phyloP scores from a whole-genome alignment of 23 tunicate species.

The Trididemnum clinides region DNA sequence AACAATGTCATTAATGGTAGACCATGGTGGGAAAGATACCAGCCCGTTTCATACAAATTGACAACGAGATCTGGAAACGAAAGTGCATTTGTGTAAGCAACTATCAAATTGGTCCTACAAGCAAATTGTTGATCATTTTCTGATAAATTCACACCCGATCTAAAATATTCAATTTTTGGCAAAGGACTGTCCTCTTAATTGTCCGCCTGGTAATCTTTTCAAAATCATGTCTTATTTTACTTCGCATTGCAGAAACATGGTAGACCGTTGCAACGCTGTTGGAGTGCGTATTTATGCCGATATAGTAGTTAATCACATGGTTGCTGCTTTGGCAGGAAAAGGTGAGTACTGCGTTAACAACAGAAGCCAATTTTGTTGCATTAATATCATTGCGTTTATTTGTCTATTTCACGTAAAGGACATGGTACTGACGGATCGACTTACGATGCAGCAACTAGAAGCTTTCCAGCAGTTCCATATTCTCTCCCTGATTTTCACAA shows the following conservation, averaged over 20 bases:
- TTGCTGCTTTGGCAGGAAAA: too few species aligned
- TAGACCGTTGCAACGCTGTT: conserved; percentile 74
- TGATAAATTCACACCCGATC: too few species aligned
- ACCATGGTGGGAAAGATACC: conserved; percentile 99
- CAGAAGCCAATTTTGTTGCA: too few species aligned
- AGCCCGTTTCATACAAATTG: conserved; percentile 90
- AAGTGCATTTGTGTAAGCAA: conserved; percentile 72
- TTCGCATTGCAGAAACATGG: conserved; percentile 61
- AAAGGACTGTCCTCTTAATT: too few species aligned
- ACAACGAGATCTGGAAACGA: conserved; percentile 88
- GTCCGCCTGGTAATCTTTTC: neutral
- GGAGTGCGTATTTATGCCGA: conserved; percentile 88
- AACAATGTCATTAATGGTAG: conserved; percentile 70
- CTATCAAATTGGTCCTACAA: too few species aligned
- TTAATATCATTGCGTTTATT: too few species aligned
- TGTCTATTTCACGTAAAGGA: too few species aligned
- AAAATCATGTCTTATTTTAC: neutral
- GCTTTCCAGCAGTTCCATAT: conserved; percentile 80
- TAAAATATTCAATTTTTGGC: too few species aligned
- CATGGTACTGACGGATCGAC: conserved; percentile 76
- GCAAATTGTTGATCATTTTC: too few species aligned
- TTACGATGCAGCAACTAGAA: conserved; percentile 45
- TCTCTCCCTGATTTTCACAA: conserved; percentile 63
- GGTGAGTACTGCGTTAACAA: too few species aligned
- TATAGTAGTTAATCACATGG: conserved; percentile 81